Percentiles rank a stretch among this genome's conserved stretches.
phyloP scores from a whole-genome alignment of 2,113 vertebrate species.

The Abramis brama region DNA sequence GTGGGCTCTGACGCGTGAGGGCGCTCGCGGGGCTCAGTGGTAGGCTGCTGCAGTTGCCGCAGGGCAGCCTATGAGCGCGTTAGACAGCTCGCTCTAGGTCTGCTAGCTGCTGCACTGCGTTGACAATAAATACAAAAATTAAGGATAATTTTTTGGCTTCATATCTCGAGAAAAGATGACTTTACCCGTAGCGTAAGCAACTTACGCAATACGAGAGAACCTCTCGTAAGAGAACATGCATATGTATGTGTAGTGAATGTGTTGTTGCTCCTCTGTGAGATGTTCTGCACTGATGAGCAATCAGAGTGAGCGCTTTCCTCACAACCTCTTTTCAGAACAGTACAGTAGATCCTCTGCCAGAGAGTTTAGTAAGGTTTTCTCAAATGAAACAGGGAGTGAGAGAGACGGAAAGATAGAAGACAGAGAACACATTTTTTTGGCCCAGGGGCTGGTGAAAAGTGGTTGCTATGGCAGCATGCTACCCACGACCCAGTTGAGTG shows the following conservation, averaged over 20 bases:
- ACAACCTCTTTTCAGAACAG: slow-evolving; percentile 38
- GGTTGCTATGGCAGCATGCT: slow-evolving; percentile 91
- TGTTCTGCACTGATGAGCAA: slow-evolving; percentile 33
- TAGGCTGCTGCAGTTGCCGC: too few relatives aligned
- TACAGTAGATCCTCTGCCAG: slow-evolving; percentile 46
- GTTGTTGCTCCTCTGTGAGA: slow-evolving; percentile 38
- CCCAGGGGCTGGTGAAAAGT: slow-evolving; percentile 81
- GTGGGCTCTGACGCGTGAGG: too few relatives aligned
- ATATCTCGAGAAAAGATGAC: too few relatives aligned
- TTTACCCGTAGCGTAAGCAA: too few relatives aligned
- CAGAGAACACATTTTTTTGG: slow-evolving; percentile 72
- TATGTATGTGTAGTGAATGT: slow-evolving; percentile 27
- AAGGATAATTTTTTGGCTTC: too few relatives aligned
- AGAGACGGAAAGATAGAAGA: slow-evolving; percentile 61
- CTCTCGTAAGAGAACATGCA: too few relatives aligned
- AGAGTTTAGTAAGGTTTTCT: slow-evolving; percentile 28
- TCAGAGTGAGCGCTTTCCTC: neutral
- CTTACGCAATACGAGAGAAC: too few relatives aligned
- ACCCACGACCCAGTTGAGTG: slow-evolving; percentile 88
- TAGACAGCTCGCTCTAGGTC: too few relatives aligned
- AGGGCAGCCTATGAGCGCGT: too few relatives aligned
- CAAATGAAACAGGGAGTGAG: slow-evolving; percentile 61
- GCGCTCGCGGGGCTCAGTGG: too few relatives aligned
- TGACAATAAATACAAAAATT: too few relatives aligned
- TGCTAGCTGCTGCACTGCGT: too few relatives aligned